These are phyloP conservation scores for Pyrgilauda ruficollis DNA, from an alignment of 2,113 vertebrate genomes.

Conservation along the genomic window DNA sequence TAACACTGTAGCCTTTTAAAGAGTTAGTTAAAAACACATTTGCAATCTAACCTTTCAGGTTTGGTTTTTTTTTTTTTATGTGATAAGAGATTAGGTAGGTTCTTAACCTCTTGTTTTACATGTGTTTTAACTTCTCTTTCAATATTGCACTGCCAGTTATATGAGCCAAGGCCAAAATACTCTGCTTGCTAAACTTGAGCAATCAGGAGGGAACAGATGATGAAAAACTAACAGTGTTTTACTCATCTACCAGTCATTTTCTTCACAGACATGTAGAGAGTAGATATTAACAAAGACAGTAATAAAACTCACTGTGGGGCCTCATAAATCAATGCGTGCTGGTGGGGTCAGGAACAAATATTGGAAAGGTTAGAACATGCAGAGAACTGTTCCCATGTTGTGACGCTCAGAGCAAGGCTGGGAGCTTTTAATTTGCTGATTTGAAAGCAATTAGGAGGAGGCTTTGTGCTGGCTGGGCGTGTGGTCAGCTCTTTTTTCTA, in stretches of 20 bases:
- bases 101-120: constrained; percentile 5
- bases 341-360: constrained; percentile 26
- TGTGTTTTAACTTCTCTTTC: constrained; percentile 10
- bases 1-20: not conserved
- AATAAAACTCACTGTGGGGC: constrained; percentile 27
- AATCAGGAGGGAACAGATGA: constrained; percentile 34
- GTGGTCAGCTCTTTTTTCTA: not conserved
- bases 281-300: constrained; percentile 8
- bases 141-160: not conserved
- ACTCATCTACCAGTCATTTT: constrained; percentile 29
- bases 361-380: not conserved
- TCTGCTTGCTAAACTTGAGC: constrained; percentile 35
- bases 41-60: not conserved
- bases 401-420: not conserved
- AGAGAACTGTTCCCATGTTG: not conserved
- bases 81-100: not conserved
- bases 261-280: not conserved
- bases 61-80: not conserved
- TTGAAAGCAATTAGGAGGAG: constrained; percentile 24
- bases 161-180: not conserved
- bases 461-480: not conserved
- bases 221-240: constrained; percentile 62
- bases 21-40: not conserved
- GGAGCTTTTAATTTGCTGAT: not conserved
- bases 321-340: constrained; percentile 5